Evolutionary conservation across 2,888 invertebrate genomes (phyloP), one percentile per base, ranked within the genome.

Genomic region (Heterodera filipjevi): DNA sequence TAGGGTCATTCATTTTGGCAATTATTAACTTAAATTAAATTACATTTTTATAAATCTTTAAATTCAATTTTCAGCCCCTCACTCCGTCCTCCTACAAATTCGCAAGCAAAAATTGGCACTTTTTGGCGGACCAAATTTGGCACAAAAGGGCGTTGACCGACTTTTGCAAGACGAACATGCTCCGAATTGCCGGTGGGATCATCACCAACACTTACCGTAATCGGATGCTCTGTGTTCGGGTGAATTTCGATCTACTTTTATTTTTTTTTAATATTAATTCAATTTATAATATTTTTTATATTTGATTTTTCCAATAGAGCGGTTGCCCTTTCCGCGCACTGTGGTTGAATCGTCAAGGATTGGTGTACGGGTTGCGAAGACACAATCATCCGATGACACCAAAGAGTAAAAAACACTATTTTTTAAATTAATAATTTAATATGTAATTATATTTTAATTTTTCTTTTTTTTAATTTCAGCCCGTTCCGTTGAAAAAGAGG

Each of bases 201-300:
- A 59, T 59, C 59, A 59, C 59, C n/a, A 59, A 27, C 59, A 59
- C 10, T 59, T 59, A 59, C n/a, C 59, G 59, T 27, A 59, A 59
- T 59, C 59, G 59, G 59, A 8, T 59, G 59, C 27, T 59, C 12
- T 59, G 59, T 27, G 27, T 59, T n/a, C 59, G 59, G 59, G 59
- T 59, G 59, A 49, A 14, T 49, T 8, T n/a, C 39, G 39, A 49
- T 49, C 16, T 14, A 49, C 3, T 19, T 49, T 49, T 19, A 16
- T 5, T 0, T 19, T 49, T 49, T 39, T 39, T 39, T 39, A 10
- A 12, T 39, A 10, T 39, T 39, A 39, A 39, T 39, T 39, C 39
- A 2, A 39, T 39, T 12, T 39, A 6, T 2, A 39, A n/a, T n/a
- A n/a, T n/a, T n/a, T n/a, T n/a, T n/a, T n/a, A n/a, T n/a, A 59